Evolutionary conservation across 2,888 invertebrate species (phyloP).

Genomic region (Seladonia tumulorum): DNA sequence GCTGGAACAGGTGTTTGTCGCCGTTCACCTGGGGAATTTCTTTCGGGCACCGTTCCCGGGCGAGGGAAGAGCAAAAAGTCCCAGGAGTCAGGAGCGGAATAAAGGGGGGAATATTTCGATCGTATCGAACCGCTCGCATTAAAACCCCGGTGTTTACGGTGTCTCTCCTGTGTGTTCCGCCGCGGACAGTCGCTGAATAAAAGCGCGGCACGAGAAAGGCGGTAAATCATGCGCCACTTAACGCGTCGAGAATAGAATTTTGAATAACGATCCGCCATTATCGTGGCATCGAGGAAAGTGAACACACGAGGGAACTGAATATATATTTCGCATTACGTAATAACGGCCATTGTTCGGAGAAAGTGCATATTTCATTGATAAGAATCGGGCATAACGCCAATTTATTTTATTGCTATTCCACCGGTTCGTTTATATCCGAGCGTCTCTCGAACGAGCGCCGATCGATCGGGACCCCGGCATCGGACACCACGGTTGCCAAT

Average conservation of each 20-base stretch:
- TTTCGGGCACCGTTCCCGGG: background rate
- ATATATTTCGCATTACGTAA: slow-evolving; percentile 57
- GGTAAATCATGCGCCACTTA: slow-evolving; percentile 59
- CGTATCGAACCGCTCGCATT: slow-evolving; percentile 40
- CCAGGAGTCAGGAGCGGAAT: background rate
- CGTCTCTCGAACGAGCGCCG: slow-evolving; percentile 10
- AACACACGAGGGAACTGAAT: slow-evolving; percentile 59
- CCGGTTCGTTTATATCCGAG: slow-evolving; percentile 4
- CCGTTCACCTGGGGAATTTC: background rate
- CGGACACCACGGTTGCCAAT: slow-evolving; percentile 24
- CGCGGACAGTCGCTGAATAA: slow-evolving; percentile 29
- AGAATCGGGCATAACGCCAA: slow-evolving; percentile 61
- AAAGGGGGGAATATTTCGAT: slow-evolving; percentile 39
- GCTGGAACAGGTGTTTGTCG: background rate
- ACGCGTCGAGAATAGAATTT: slow-evolving; percentile 61
- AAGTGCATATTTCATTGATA: slow-evolving; percentile 64
- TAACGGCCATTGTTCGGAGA: slow-evolving; percentile 60
- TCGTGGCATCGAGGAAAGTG: slow-evolving; percentile 59
- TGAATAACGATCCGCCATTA: slow-evolving; percentile 61
- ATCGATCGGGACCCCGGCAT: slow-evolving; percentile 41
- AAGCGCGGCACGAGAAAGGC: slow-evolving; percentile 38
- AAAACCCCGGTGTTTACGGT: slow-evolving; percentile 46
- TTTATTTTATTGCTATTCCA: slow-evolving; percentile 61
- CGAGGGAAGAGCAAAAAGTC: background rate
- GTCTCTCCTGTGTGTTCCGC: slow-evolving; percentile 18